These are phyloP conservation scores for Lysiphlebus fabarum DNA, from an alignment of 1,140 invertebrate species.

Conservation along the genomic window DNA sequence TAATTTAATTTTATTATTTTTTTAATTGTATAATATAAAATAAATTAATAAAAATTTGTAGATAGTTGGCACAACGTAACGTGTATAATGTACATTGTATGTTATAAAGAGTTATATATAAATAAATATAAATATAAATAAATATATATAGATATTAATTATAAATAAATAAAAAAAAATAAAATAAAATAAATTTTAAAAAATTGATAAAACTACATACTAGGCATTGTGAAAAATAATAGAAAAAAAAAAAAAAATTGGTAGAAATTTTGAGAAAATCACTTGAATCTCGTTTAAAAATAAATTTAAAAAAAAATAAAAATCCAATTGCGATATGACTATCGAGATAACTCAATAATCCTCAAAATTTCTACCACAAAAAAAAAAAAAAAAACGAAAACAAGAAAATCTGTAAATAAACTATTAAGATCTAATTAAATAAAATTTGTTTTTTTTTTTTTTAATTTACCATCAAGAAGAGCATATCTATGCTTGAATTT, in stretches of 20 bases:
- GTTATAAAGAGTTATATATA: slow-evolving; percentile 49
- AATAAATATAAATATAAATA: slow-evolving; percentile 36
- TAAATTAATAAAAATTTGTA: slow-evolving; percentile 43
- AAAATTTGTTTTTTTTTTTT: not conserved
- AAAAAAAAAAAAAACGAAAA: no score
- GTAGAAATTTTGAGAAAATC: not conserved
- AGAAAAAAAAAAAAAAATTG: slow-evolving; percentile 20
- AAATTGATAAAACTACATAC: not conserved
- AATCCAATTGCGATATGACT: no score
- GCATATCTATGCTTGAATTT: no score
- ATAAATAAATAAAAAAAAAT: slow-evolving; percentile 28
- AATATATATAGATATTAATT: slow-evolving; percentile 34
- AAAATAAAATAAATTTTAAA: not conserved
- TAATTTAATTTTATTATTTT: no score
- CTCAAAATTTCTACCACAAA: no score
- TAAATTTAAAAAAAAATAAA: no score
- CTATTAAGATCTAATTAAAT: no score
- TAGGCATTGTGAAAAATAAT: slow-evolving; percentile 16
- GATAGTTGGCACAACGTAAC: slow-evolving; percentile 49
- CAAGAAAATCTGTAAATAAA: no score
- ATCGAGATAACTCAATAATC: no score
- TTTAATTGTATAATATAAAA: slow-evolving; percentile 48
- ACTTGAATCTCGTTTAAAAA: no score
- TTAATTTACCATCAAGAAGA: not conserved
- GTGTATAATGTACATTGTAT: slow-evolving; percentile 47